Conservation (phyloP, 2,888 invertebrate species). For the Lasioglossum leucozonium region DNA sequence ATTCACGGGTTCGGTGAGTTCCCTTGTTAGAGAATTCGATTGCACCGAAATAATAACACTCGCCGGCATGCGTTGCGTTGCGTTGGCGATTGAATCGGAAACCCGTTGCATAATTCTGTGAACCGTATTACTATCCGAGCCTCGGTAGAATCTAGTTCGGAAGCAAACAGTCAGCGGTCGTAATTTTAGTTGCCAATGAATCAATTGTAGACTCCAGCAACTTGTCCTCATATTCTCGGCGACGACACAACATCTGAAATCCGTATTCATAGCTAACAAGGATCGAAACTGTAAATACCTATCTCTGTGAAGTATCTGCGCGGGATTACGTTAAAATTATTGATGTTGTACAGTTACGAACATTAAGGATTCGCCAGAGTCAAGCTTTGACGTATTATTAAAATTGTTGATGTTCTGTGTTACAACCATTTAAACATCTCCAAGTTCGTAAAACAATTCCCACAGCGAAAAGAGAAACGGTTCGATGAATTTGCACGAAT, state of each 20-base stretch:
- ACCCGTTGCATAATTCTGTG: background rate
- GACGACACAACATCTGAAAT: background rate
- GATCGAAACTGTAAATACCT: background rate
- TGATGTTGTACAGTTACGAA: background rate
- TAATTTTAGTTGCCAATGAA: conserved; percentile 18
- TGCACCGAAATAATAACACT: background rate
- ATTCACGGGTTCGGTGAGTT: no score
- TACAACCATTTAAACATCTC: no score
- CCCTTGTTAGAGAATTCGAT: no score
- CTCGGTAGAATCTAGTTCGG: background rate
- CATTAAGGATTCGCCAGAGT: background rate
- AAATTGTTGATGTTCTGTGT: no score
- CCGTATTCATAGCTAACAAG: background rate
- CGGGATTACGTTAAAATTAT: background rate
- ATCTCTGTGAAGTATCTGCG: background rate
- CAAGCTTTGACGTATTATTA: no score
- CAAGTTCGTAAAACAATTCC: background rate
- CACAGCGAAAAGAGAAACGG: background rate
- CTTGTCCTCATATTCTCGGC: background rate
- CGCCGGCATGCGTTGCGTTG: background rate
- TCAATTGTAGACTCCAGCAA: background rate
- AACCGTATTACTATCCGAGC: background rate
- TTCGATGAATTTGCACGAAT: background rate
- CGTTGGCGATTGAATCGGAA: background rate
- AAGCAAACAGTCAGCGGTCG: background rate